These are phyloP conservation scores for Coelopa frigida DNA, from an alignment of 1,140 invertebrate genomes.

Conservation along the genomic window DNA sequence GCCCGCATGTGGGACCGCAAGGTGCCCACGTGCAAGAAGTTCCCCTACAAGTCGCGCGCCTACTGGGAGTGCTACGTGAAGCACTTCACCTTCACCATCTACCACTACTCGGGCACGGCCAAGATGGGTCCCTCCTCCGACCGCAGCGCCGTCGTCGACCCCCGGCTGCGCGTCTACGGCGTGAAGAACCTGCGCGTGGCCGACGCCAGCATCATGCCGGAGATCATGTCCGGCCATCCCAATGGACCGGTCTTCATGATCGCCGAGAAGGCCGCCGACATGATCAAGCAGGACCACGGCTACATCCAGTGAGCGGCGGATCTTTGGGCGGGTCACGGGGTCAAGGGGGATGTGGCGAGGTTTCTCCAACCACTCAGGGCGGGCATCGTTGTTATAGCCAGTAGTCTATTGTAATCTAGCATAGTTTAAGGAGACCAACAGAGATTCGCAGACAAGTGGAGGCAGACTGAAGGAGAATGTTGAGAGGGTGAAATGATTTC, in stretches of 20 bases:
- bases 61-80: constrained; percentile 68
- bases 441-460: too few relatives aligned
- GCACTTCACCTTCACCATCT: constrained; percentile 63
- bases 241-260: constrained; percentile 64
- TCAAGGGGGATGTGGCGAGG: too few relatives aligned
- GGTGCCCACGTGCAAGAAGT: constrained; percentile 58
- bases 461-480: too few relatives aligned
- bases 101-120: constrained; percentile 72
- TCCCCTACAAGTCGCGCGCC: constrained; percentile 54
- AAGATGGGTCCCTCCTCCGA: constrained; percentile 74
- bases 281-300: constrained; percentile 52
- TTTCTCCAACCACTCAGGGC: too few relatives aligned
- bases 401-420: too few relatives aligned
- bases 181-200: constrained; percentile 62
- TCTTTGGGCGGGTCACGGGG: too few relatives aligned
- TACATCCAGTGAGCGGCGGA: constrained; percentile 43
- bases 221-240: constrained; percentile 56
- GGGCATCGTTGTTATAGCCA: too few relatives aligned
- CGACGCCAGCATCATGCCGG: constrained; percentile 66
- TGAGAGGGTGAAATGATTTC: too few relatives aligned
- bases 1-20: constrained; percentile 54
- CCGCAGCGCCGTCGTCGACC: constrained; percentile 62
- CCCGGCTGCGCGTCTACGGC: constrained; percentile 60
- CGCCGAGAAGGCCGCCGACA: constrained; percentile 61
- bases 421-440: too few relatives aligned